phyloP scores from a whole-genome alignment of 92 coral and sea anemone species.

The Diadumene lineata region DNA sequence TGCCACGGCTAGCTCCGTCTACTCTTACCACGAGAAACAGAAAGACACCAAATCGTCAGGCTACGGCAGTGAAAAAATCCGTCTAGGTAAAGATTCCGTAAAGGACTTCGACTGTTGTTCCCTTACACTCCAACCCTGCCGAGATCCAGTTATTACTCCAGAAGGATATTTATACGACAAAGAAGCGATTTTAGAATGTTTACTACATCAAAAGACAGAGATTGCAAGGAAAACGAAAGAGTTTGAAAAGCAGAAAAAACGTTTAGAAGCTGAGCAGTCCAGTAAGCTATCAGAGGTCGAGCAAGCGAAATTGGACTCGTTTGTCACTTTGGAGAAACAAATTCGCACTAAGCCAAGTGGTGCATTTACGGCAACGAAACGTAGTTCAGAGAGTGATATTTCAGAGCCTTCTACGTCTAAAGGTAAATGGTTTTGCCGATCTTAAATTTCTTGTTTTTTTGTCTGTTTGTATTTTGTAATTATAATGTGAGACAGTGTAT shows the following conservation, averaged over 20 bases:
- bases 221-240: conserved; percentile 87
- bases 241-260: conserved; percentile 89
- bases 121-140: conserved; percentile 90
- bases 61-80: conserved; percentile 91
- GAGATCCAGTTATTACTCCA: conserved; percentile 84
- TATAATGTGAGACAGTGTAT: too few relatives aligned
- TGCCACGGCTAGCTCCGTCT: conserved; percentile 91
- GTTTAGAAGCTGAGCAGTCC: conserved; percentile 58
- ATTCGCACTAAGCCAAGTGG: conserved; percentile 82
- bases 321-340: conserved; percentile 84
- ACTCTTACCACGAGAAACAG: conserved; percentile 91
- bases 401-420: conserved; percentile 66
- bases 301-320: conserved; percentile 76
- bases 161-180: conserved; percentile 94
- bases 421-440: conserved; percentile 46
- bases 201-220: conserved; percentile 93
- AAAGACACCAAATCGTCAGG: conserved; percentile 92
- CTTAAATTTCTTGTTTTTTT: too few relatives aligned
- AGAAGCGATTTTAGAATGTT: conserved; percentile 87
- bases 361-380: conserved; percentile 65
- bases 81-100: conserved; percentile 92
- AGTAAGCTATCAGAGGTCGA: conserved; percentile 64
- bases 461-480: too few relatives aligned
- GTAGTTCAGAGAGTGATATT: conserved; percentile 22
- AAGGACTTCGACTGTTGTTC: conserved; percentile 96